Evolutionary conservation across 2,113 vertebrate species (phyloP).

Genomic region (Himantopus leucocephalus): DNA sequence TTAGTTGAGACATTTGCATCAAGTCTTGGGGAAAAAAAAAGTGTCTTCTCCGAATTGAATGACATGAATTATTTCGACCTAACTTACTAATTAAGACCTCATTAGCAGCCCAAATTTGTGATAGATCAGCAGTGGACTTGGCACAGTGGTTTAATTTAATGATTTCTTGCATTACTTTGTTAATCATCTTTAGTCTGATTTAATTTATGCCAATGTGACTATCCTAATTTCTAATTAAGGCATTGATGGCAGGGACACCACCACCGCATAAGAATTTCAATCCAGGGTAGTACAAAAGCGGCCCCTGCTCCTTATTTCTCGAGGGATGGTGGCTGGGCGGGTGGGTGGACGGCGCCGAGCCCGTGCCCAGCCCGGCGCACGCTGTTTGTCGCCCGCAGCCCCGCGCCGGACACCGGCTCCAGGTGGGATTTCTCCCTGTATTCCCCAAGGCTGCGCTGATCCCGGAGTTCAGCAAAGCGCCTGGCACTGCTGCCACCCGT

Average conservation of each 20-base stretch:
- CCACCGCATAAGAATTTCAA: slow-evolving; percentile 51
- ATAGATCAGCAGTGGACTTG: slow-evolving; percentile 80
- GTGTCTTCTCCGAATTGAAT: slow-evolving; percentile 62
- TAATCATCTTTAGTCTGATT: slow-evolving; percentile 83
- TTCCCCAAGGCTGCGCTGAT: neutral
- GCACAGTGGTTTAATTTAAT: slow-evolving; percentile 82
- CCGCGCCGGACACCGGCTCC: rapidly evolving
- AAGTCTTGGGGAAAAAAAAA: neutral
- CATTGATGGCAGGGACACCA: slow-evolving; percentile 64
- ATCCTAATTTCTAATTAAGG: slow-evolving; percentile 82
- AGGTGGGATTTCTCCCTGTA: rapidly evolving
- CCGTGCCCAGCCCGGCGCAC: too few species aligned
- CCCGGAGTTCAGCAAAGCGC: rapidly evolving
- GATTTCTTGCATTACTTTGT: slow-evolving; percentile 84
- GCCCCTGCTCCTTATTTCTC: neutral
- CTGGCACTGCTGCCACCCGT: rapidly evolving
- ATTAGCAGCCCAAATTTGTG: slow-evolving; percentile 82
- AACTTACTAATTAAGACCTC: slow-evolving; percentile 81
- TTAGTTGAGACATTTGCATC: neutral
- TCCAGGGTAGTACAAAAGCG: neutral
- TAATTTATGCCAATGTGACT: slow-evolving; percentile 80
- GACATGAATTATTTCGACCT: slow-evolving; percentile 75
- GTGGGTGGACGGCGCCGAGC: too few species aligned
- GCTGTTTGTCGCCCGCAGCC: neutral
- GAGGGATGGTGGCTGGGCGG: rapidly evolving